Conservation (phyloP, 1,140 invertebrate genomes). For the Drosophila sturtevanti region DNA sequence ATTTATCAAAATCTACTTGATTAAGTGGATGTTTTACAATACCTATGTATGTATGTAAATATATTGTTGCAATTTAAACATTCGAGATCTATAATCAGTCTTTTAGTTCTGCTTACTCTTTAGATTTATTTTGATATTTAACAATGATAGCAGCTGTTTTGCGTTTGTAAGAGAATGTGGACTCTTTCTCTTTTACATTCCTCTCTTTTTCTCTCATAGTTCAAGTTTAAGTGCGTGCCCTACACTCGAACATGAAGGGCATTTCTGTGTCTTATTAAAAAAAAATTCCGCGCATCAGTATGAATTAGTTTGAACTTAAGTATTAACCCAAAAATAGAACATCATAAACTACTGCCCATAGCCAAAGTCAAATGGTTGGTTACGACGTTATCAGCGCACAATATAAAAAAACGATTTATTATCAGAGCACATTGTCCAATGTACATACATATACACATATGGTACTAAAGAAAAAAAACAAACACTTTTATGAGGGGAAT, state of each 20-base stretch:
- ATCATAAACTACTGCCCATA: conserved; percentile 30
- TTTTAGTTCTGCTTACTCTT: not conserved
- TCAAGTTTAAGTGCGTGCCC: conserved; percentile 30
- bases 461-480: conserved; percentile 49
- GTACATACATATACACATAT: conserved; percentile 45
- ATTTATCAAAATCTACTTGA: too few relatives aligned
- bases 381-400: conserved; percentile 54
- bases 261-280: conserved; percentile 37
- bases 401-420: conserved; percentile 72
- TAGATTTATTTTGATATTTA: not conserved
- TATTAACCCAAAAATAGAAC: conserved; percentile 46
- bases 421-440: conserved; percentile 67
- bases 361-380: conserved; percentile 34
- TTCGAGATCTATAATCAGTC: not conserved
- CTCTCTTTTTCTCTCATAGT: not conserved
- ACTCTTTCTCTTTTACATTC: conserved; percentile 10
- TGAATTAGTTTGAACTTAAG: not conserved
- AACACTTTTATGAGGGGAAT: conserved; percentile 62
- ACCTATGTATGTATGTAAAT: too few relatives aligned
- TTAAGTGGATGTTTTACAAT: too few relatives aligned
- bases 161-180: conserved; percentile 20
- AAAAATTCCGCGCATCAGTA: conserved; percentile 17
- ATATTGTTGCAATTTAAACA: too few relatives aligned
- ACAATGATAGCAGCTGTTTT: conserved; percentile 28
- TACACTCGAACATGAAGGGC: conserved; percentile 36